Evolutionary conservation across 2,797 vertebrate genomes (phyloP), one percentile per base, ranked within the genome.

Genomic region (Miichthys miiuy): DNA sequence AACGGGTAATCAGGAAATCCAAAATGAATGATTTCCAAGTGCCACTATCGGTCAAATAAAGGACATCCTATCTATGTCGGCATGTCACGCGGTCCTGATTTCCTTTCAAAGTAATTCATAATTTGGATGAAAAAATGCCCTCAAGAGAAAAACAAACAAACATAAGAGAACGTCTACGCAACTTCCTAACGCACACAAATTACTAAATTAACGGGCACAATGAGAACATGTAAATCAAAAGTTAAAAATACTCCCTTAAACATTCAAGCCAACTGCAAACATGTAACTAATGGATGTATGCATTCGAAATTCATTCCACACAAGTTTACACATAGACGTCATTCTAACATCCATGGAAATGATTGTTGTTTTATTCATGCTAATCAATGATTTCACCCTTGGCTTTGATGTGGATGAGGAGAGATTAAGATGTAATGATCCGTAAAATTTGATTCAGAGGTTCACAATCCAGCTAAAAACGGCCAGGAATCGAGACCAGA

Each of bases 301-400:
- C 79, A 77, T 90, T 87, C 72, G 83, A 74, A 42, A 82, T 78
- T 79, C 72, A 80, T 87, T 84, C 55, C 87, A 90, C 84, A 68
- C 81, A 67, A 42, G 75, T 86, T 86, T 87, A 87, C 81, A 77
- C 81, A 77, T 5, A 86, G 77, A 86, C 73, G 62, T 82, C 87
- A 65, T 79, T 83, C 77, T 73, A 84, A 82, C 85, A 83, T 82
- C 85, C 84, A 85, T 88, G 81, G 91, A 88, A 77, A 87, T 80
- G 64, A 87, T 85, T 76, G 60, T 81, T 38, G 42, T 25, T 57
- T 68, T 79, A 87, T 74, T 81, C 90, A 87, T 91, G 89, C 89
- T 88, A 75, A 90, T 89, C 87, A 80, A 86, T 83, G 81, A 88
- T 84, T 88, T 89, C 79, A 88, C 73, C 81, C 88, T 73, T 81